Conservation (phyloP, 2,113 vertebrate species). For the Apaloderma vittatum region DNA sequence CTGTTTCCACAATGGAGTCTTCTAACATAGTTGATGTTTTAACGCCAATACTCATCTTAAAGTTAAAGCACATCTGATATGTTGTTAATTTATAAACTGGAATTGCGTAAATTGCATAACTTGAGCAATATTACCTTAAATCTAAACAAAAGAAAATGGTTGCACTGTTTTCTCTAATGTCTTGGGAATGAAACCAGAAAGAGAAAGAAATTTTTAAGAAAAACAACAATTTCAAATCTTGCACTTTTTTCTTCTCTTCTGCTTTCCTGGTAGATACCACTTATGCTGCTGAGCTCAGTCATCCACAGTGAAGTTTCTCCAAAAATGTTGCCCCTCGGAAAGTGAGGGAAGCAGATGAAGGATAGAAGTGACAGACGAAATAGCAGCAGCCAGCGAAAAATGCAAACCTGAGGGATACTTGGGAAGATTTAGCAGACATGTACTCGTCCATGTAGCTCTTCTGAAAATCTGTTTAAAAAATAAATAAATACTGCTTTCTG, state of each 20-base stretch:
- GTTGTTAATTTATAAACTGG: background rate
- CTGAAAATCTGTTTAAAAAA: background rate
- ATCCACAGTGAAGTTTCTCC: background rate
- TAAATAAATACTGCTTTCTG: background rate
- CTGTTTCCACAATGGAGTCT: background rate
- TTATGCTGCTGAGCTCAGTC: background rate
- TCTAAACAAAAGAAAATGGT: background rate
- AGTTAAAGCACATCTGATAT: background rate
- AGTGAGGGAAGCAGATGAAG: fast-evolving
- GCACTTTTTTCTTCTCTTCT: background rate
- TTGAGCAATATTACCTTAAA: background rate
- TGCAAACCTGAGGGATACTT: background rate
- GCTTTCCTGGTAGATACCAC: background rate
- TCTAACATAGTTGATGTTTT: background rate
- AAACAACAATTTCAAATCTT: background rate
- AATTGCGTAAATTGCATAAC: background rate
- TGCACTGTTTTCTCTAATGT: background rate
- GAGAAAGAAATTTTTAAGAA: background rate
- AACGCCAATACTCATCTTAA: background rate
- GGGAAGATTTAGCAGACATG: background rate
- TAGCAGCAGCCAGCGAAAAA: background rate
- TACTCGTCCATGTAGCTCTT: background rate
- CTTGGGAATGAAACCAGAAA: background rate
- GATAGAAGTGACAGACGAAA: background rate
- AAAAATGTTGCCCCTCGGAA: background rate